Conservation (phyloP, 1,140 invertebrate species). For the Belonocnema kinseyi region DNA sequence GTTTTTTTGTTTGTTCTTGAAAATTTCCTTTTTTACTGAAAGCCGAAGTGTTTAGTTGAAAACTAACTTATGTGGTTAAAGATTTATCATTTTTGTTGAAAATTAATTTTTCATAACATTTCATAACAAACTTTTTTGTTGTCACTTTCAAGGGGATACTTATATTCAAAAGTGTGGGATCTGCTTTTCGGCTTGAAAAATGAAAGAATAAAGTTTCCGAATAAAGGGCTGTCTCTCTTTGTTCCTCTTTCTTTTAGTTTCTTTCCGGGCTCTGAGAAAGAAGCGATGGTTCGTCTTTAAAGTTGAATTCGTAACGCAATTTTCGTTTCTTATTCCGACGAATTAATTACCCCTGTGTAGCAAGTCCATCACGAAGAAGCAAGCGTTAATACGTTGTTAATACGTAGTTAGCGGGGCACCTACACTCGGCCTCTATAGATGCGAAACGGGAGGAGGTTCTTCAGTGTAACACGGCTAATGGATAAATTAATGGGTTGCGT, state of each 20-base stretch:
- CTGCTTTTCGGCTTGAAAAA: slow-evolving; percentile 5
- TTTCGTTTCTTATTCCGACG: slow-evolving; percentile 58
- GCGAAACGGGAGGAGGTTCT: slow-evolving; percentile 49
- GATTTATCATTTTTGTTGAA: too few species aligned
- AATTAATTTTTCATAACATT: too few species aligned
- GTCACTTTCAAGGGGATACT: too few species aligned
- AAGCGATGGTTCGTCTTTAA: slow-evolving; percentile 40
- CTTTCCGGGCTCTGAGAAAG: slow-evolving; percentile 27
- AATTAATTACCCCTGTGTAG: slow-evolving; percentile 61
- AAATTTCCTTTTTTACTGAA: too few species aligned
- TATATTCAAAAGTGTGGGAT: neutral
- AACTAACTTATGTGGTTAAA: too few species aligned
- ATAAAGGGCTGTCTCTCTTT: slow-evolving; percentile 8
- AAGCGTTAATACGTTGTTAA: slow-evolving; percentile 58
- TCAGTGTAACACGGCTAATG: slow-evolving; percentile 54
- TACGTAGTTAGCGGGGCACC: slow-evolving; percentile 49
- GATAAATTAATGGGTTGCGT: slow-evolving; percentile 64
- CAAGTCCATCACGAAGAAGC: slow-evolving; percentile 52
- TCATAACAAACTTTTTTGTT: too few species aligned
- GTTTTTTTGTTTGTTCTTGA: too few species aligned
- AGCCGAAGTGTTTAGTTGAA: too few species aligned
- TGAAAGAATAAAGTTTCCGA: neutral
- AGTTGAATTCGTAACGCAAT: slow-evolving; percentile 58
- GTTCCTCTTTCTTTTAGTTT: slow-evolving; percentile 11
- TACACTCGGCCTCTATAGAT: slow-evolving; percentile 36